These are phyloP conservation scores for Probosciger aterrimus DNA, from an alignment of 2,113 vertebrate genomes.

Conservation along the genomic window DNA sequence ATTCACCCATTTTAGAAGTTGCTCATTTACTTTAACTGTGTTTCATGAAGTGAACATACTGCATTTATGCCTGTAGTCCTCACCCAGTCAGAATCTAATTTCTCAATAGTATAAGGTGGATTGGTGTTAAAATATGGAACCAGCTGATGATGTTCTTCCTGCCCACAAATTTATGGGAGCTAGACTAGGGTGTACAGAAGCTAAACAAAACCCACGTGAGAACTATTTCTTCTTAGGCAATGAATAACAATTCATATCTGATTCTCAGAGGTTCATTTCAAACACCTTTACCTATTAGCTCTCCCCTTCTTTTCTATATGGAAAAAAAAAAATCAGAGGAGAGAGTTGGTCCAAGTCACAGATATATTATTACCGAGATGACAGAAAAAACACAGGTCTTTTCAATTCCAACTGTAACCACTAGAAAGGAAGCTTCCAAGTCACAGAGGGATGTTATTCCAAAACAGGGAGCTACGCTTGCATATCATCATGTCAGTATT, in stretches of 20 bases:
- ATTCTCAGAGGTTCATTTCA: background rate
- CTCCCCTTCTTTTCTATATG: background rate
- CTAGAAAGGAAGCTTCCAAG: background rate
- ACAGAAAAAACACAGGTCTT: background rate
- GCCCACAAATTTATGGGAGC: background rate
- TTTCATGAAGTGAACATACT: background rate
- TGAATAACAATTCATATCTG: background rate
- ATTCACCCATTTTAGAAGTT: background rate
- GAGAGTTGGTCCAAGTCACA: background rate
- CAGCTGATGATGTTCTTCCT: accelerated
- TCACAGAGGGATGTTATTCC: background rate
- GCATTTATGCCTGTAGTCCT: background rate
- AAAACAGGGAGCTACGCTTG: background rate
- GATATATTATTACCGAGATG: background rate
- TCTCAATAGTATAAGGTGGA: background rate
- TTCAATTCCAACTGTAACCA: background rate
- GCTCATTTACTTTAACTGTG: background rate
- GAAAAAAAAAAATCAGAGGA: background rate
- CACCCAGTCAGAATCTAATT: background rate
- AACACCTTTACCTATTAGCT: background rate
- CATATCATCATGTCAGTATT: background rate
- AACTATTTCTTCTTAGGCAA: background rate
- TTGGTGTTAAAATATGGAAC: background rate
- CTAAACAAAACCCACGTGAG: background rate
- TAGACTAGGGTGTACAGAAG: background rate